Percentiles rank a stretch among this genome's conserved stretches.
These are phyloP conservation scores for Sacculina carcini DNA, from an alignment of 2,888 invertebrate genomes.

Conservation along the genomic window DNA sequence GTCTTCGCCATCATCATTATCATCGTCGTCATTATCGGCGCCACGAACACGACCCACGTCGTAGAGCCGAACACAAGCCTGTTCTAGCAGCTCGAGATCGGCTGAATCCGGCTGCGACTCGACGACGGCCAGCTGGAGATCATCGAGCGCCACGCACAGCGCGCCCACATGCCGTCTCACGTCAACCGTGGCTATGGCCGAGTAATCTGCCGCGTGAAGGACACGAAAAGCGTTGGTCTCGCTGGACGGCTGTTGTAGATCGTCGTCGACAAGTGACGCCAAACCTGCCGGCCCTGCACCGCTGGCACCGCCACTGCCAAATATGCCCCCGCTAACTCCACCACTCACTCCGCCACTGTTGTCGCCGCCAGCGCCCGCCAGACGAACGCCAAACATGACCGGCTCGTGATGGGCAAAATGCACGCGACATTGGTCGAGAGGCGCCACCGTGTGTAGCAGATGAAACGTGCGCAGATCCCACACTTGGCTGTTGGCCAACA, in stretches of 20 bases:
- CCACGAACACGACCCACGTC: conserved; percentile 42
- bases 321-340: too few relatives aligned
- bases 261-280: neutral
- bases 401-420: conserved; percentile 64
- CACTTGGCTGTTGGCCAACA: conserved; percentile 83
- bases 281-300: neutral
- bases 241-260: conserved; percentile 9
- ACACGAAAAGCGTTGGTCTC: conserved; percentile 12
- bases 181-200: conserved; percentile 78
- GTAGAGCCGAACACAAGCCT: conserved; percentile 68
- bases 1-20: too few relatives aligned
- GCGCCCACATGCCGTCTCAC: conserved; percentile 70
- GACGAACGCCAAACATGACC: conserved; percentile 60
- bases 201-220: conserved; percentile 16
- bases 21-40: too few relatives aligned
- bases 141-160: conserved; percentile 51
- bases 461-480: conserved; percentile 94
- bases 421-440: conserved; percentile 67
- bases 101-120: conserved; percentile 45
- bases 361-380: conserved; percentile 39
- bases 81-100: conserved; percentile 40
- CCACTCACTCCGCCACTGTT: too few relatives aligned
- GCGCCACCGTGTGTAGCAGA: conserved; percentile 71
- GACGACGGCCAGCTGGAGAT: conserved; percentile 66
- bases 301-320: too few relatives aligned